Percentiles rank a stretch among this genome's conserved stretches.
phyloP scores from a whole-genome alignment of 2,797 vertebrate species.

The Rhabdophis nuchalis region DNA sequence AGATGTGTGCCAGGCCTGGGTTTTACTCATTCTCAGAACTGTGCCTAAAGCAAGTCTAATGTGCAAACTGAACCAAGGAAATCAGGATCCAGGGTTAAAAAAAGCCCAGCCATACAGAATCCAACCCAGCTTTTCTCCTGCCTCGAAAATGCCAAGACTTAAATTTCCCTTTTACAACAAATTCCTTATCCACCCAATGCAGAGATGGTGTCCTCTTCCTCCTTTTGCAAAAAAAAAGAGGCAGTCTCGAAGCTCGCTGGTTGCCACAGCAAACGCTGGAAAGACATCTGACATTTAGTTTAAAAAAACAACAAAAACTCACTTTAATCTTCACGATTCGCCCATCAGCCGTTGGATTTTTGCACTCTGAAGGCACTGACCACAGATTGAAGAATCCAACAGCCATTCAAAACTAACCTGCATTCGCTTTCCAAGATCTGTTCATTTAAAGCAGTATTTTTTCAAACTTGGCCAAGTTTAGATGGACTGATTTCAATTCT shows the following conservation, averaged over 20 bases:
- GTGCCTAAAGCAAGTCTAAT: background rate
- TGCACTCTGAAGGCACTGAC: conserved; percentile 51
- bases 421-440: conserved; percentile 28
- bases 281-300: conserved; percentile 44
- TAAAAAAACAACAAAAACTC: conserved; percentile 12
- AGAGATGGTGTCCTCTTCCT: background rate
- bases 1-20: background rate
- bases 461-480: background rate
- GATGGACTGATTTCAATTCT: background rate
- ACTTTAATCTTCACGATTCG: conserved; percentile 50
- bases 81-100: background rate
- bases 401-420: conserved; percentile 32
- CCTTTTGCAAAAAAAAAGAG: background rate
- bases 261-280: accelerated
- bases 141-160: background rate
- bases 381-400: conserved; percentile 21
- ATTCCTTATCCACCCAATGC: background rate
- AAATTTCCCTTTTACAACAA: background rate
- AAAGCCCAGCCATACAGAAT: background rate
- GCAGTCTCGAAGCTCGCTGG: background rate
- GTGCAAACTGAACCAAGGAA: background rate
- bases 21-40: background rate
- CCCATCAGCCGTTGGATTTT: conserved; percentile 37
- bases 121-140: background rate
- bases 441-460: background rate